Evolutionary conservation across 2,113 vertebrate species (phyloP).

Genomic region (Odontophorus gujanensis): DNA sequence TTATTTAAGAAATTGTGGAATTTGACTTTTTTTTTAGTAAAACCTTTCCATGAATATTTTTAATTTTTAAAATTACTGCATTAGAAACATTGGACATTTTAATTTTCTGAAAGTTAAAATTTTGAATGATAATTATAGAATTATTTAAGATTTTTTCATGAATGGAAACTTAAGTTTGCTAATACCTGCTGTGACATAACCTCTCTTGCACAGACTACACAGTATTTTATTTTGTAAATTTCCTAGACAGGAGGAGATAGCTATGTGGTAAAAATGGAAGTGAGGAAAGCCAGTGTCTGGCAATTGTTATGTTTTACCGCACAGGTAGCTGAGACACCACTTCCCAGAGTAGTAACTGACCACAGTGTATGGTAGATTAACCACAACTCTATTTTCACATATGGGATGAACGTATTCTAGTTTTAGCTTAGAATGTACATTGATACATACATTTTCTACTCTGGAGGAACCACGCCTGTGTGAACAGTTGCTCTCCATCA

Average conservation of each 20-base stretch:
- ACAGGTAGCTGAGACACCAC: background rate
- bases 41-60: background rate
- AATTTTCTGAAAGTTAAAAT: background rate
- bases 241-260: background rate
- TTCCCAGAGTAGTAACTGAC: background rate
- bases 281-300: rapidly evolving
- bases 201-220: background rate
- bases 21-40: background rate
- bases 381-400: background rate
- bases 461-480: background rate
- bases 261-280: background rate
- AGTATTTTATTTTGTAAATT: background rate
- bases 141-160: background rate
- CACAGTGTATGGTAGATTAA: background rate
- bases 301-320: background rate
- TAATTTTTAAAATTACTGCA: background rate
- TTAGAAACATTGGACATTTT: background rate
- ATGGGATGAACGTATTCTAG: background rate
- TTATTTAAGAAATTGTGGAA: background rate
- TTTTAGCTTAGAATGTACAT: background rate
- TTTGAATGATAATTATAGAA: background rate
- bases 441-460: background rate
- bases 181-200: background rate
- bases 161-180: background rate
- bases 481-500: background rate